These are phyloP conservation scores for Orthonyx spaldingii DNA, from an alignment of 2,113 vertebrate species.

Conservation along the genomic window DNA sequence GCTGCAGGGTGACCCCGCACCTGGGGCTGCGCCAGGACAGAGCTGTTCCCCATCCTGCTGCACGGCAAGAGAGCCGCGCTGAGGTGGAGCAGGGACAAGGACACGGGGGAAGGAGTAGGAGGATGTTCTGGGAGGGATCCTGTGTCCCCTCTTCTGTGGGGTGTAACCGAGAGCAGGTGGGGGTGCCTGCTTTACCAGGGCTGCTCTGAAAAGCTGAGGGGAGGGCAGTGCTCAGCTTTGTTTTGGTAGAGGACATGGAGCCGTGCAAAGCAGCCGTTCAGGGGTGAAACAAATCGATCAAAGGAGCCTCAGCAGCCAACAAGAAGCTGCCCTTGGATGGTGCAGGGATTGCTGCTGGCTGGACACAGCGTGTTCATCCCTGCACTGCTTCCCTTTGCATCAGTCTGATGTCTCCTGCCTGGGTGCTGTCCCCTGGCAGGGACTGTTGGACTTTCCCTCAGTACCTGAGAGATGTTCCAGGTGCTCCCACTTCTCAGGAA, in stretches of 20 bases:
- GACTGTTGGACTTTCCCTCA: neutral
- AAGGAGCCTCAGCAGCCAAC: neutral
- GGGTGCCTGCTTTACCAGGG: neutral
- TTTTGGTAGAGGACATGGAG: neutral
- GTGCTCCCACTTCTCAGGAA: neutral
- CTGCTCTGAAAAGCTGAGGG: neutral
- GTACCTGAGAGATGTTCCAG: neutral
- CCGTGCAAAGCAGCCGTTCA: neutral
- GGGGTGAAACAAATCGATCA: neutral
- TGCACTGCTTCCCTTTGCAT: neutral
- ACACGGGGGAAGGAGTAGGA: neutral
- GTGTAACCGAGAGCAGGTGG: neutral
- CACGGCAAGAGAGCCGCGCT: accelerated
- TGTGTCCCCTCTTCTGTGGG: neutral
- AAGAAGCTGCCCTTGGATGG: neutral
- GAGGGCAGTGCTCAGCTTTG: neutral
- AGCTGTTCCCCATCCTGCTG: neutral
- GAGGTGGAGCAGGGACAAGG: neutral
- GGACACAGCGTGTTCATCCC: neutral
- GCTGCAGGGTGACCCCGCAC: neutral
- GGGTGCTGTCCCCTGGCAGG: neutral
- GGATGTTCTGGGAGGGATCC: neutral
- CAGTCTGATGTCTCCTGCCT: neutral
- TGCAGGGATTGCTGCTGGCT: neutral
- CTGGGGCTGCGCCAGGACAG: neutral